Base-by-base conservation (phyloP, 1,140 invertebrate species). In the Lithobius niger region DNA sequence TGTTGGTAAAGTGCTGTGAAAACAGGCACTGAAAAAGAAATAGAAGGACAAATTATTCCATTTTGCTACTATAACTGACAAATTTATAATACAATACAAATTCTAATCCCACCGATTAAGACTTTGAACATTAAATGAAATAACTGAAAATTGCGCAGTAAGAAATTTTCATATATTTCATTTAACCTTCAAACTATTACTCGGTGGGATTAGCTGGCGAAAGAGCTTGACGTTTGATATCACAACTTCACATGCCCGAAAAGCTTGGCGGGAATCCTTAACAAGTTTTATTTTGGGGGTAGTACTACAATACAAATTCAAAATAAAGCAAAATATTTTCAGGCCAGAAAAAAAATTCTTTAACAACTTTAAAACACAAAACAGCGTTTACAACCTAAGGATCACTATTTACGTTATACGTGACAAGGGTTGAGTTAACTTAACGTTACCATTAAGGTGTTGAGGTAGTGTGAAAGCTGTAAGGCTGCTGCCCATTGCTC, bases 1-100 rank as follows among this genome's bases (percentile, higher is more conserved):
- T 85, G n/a, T 79, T 84, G 0, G 86, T 88, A 74, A 88, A 84
- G 62, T 88, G 81, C 67, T 87, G 84, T 59, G 81, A 86, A 57
- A 88, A 84, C 57, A 88, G 84, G 65, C 83, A 87, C 52, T 54
- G 42, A 3, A 54, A 54, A 4, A 6, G 21, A 31, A 52, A 27
- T 10, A 26, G 22, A 47, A 47, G 22, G 22, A 10, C 10, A 10
- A n/a, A 10, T 36, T 36, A 36, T 36, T 36, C 31, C 31, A 10
- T 36, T 36, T 36, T 36, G 10, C n/a, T 36, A 10, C n/a, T n/a
- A 10, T n/a, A 10, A n/a, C 31, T 10, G n/a, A 36, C 10, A 36
- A 36, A 36, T 10, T 10, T 10, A 36, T 36, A n/a, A n/a, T 36
- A 36, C 10, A 36, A n/a, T 36, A 36, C n/a, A 10, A 36, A 36